Base-by-base conservation (phyloP, 2,888 invertebrate genomes). In the Erebia ligea region DNA sequence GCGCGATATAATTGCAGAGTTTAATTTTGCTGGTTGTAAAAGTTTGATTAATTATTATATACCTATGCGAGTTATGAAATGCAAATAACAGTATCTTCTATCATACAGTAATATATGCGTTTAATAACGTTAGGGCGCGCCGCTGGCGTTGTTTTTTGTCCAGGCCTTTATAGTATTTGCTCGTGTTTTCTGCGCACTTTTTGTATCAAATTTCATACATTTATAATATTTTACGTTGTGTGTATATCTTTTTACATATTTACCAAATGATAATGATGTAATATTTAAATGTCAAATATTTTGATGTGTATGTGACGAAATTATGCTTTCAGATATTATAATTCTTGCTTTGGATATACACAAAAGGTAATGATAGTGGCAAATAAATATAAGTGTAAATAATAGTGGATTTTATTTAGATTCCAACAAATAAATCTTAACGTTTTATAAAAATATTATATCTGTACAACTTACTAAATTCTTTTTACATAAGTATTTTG, bases 361-460 rank as follows among this genome's bases (percentile, higher is more conserved):
- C 71, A 63, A 73, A 77, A 67, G 80, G 80, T 79, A 78, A 84
- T 80, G 76, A 84, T 85, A 87, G 84, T 86, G 86, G 87, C 84
- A 87, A 92, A 91, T 91, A 91, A 91, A 92, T 78, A 83, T 88
- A 91, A 86, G 87, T 91, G 90, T 92, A 92, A 89, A 91, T 89
- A 86, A 84, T 80, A 67, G 50, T 11, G 19, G 34, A 40, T 48
- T 72, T 63, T 72, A 63, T 63, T 76, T 81, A 84, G 21, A 25
- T 21, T 13, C 15, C 9, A 40, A 65, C 2, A 54, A 34, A 42
- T 50, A 56, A 10, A 21, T 19, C 6, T 57, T 10, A 19, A 59
- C 19, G 19, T n/a, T 40, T n/a, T n/a, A 50, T 11, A 59, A 17
- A 59, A 34, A 58, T n/a, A 57, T 21, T 6, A 10, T 17, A n/a